These are phyloP conservation scores for Eciton burchellii DNA, from an alignment of 1,140 invertebrate genomes.

Conservation along the genomic window DNA sequence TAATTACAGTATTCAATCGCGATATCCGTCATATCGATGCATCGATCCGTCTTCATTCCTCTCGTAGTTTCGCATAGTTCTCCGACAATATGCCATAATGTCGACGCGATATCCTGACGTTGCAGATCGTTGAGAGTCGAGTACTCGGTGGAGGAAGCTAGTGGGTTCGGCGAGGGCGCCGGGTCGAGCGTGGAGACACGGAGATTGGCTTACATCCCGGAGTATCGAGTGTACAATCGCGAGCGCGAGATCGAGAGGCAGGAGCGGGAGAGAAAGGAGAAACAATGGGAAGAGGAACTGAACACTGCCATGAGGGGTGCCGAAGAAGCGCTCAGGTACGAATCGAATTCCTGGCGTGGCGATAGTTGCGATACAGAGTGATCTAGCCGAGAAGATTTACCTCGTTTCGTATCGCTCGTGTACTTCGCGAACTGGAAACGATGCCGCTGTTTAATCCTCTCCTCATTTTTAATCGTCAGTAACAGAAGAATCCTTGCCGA, in stretches of 20 bases:
- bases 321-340: conserved; percentile 76
- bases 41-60: not conserved
- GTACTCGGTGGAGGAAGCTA: conserved; percentile 73
- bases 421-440: no score
- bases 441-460: no score
- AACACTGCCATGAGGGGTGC: conserved; percentile 88
- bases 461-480: no score
- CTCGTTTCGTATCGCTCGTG: no score
- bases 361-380: no score
- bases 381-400: no score
- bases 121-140: conserved; percentile 73
- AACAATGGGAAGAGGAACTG: conserved; percentile 90
- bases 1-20: no score
- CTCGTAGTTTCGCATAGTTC: not conserved
- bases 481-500: no score
- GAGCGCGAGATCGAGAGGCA: conserved; percentile 88
- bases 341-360: not conserved
- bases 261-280: conserved; percentile 89
- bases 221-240: conserved; percentile 91
- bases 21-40: conserved; percentile 1
- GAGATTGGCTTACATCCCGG: conserved; percentile 83
- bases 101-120: conserved; percentile 31
- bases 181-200: conserved; percentile 65
- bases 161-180: conserved; percentile 66
- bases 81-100: conserved; percentile 10